A percentile compares a stretch with the other conserved stretches of the same genome.
Conservation (phyloP, 2,113 vertebrate species). For the Sprattus sprattus region DNA sequence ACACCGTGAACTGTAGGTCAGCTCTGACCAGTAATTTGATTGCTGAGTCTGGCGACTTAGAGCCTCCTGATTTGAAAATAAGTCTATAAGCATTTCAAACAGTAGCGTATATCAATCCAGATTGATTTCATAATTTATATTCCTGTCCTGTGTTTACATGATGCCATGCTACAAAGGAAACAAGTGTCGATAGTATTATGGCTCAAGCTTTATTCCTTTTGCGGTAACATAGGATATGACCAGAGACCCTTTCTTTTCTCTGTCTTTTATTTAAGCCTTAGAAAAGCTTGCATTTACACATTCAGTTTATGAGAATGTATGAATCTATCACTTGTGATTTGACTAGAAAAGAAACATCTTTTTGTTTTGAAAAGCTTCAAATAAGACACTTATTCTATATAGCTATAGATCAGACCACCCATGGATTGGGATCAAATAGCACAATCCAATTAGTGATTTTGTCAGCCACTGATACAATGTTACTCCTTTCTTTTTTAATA, state of each 20-base stretch:
- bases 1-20: too few relatives aligned
- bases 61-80: not conserved
- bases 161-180: not conserved
- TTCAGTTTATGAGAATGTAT: not conserved
- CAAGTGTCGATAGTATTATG: not conserved
- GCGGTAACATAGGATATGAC: not conserved
- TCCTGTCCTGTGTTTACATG: not conserved
- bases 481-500: slow-evolving; percentile 23
- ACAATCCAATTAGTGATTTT: not conserved
- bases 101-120: not conserved
- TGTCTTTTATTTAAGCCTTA: not conserved
- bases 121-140: not conserved
- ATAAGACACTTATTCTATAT: not conserved
- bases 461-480: not conserved
- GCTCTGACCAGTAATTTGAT: not conserved
- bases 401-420: not conserved
- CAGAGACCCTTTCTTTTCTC: not conserved
- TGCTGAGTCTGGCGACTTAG: not conserved
- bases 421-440: not conserved
- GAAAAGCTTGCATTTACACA: not conserved
- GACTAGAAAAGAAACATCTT: not conserved
- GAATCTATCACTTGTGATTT: not conserved
- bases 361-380: not conserved
- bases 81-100: not conserved
- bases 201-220: not conserved